phyloP scores from a whole-genome alignment of 2,888 invertebrate genomes.

The Hydrotaea diabolus region DNA sequence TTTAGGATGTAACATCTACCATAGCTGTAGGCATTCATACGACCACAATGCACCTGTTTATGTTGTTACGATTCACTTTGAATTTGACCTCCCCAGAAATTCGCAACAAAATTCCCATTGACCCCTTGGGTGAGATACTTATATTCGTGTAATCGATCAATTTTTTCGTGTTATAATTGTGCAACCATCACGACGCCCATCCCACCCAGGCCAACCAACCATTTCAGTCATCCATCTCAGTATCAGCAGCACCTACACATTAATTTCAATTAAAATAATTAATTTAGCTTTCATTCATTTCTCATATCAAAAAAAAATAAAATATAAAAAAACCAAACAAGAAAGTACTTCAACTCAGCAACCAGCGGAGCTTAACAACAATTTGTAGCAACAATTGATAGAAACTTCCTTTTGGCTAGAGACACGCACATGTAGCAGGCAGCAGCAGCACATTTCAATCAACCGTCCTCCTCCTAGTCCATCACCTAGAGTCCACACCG shows the following conservation, averaged over 20 bases:
- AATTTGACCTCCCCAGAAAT: neutral
- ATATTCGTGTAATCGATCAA: constrained; percentile 11
- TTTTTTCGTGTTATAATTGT: constrained; percentile 5
- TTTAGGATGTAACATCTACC: too few species aligned
- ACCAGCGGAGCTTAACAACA: constrained; percentile 27
- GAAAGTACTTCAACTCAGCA: constrained; percentile 18
- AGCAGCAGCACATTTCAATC: neutral
- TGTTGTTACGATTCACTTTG: neutral
- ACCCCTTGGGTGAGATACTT: neutral
- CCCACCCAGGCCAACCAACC: neutral
- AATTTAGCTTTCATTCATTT: constrained; percentile 6
- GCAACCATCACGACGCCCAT: neutral
- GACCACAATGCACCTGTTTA: neutral
- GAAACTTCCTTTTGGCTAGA: neutral
- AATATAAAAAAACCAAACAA: neutral
- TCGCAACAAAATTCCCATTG: neutral
- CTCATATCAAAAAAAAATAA: neutral
- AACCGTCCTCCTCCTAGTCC: neutral
- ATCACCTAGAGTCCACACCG: neutral
- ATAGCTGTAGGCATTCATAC: neutral
- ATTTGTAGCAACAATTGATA: constrained; percentile 21
- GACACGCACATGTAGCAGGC: neutral
- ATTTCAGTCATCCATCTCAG: neutral
- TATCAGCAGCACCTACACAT: constrained; percentile 20
- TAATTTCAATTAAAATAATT: constrained; percentile 33